These are phyloP conservation scores for Dermolepida albohirtum DNA, from an alignment of 2,888 invertebrate genomes.

Conservation along the genomic window DNA sequence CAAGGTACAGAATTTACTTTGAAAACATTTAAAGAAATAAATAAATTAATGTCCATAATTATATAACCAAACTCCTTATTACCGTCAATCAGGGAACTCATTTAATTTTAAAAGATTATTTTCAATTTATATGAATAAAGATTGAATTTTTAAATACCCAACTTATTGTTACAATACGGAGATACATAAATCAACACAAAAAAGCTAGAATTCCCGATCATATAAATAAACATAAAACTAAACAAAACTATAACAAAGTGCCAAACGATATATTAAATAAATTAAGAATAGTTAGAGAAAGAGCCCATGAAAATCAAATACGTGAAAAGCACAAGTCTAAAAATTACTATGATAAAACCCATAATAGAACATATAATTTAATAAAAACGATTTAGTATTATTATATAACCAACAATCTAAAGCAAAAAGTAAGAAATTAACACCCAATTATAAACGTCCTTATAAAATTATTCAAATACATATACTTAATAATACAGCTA, in stretches of 20 bases:
- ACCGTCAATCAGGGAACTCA: constrained; percentile 53
- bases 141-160: constrained; percentile 41
- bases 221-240: constrained; percentile 37
- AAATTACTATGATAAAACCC: constrained; percentile 44
- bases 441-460: constrained; percentile 38
- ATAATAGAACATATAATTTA: constrained; percentile 34
- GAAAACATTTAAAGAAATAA: constrained; percentile 41
- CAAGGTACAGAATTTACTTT: constrained; percentile 33
- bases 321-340: constrained; percentile 38
- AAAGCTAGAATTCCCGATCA: constrained; percentile 38
- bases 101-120: constrained; percentile 51
- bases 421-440: constrained; percentile 38
- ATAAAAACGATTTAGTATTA: constrained; percentile 37
- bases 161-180: constrained; percentile 42
- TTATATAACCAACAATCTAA: constrained; percentile 32
- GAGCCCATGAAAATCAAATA: constrained; percentile 40
- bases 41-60: constrained; percentile 40
- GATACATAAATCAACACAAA: constrained; percentile 42
- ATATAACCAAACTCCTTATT: constrained; percentile 43
- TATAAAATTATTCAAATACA: constrained; percentile 42
- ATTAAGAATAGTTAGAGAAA: too few relatives aligned
- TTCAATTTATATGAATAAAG: constrained; percentile 41
- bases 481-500: constrained; percentile 37
- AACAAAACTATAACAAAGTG: constrained; percentile 31
- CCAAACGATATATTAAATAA: constrained; percentile 33